phyloP scores from a whole-genome alignment of 1,140 invertebrate genomes.

The Eumeta japonica region DNA sequence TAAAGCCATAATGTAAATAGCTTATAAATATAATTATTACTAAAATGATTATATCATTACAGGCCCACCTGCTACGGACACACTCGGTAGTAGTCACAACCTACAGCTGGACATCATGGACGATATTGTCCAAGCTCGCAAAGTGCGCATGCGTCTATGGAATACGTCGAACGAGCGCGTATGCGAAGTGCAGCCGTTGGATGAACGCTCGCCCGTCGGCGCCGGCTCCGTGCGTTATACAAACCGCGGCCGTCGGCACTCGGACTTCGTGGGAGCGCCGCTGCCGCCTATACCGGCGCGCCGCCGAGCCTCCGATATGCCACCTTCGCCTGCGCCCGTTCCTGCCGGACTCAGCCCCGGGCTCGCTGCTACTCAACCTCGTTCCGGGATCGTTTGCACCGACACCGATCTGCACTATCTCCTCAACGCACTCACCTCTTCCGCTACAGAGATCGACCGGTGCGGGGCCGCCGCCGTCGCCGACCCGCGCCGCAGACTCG shows the following conservation, averaged over 20 bases:
- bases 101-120: conserved; percentile 84
- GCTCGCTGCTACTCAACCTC: conserved; percentile 57
- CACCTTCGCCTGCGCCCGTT: conserved; percentile 47
- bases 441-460: conserved; percentile 74
- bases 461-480: conserved; percentile 48
- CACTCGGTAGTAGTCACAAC: conserved; percentile 74
- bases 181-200: conserved; percentile 75
- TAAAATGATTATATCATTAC: conserved; percentile 12
- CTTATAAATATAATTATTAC: background rate
- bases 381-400: conserved; percentile 66
- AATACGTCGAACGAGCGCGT: conserved; percentile 76
- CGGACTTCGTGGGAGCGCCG: conserved; percentile 66
- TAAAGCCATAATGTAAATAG: background rate
- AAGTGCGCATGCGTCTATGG: conserved; percentile 80
- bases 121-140: conserved; percentile 77
- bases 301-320: conserved; percentile 68
- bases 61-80: conserved; percentile 68
- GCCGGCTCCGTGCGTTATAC: conserved; percentile 55
- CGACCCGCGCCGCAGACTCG: conserved; percentile 55
- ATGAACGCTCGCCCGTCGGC: conserved; percentile 59
- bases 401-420: conserved; percentile 78
- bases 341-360: conserved; percentile 39
- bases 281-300: conserved; percentile 56
- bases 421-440: conserved; percentile 75
- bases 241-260: conserved; percentile 65